phyloP scores from a whole-genome alignment of 2,797 vertebrate genomes.

The Manis pentadactyla region DNA sequence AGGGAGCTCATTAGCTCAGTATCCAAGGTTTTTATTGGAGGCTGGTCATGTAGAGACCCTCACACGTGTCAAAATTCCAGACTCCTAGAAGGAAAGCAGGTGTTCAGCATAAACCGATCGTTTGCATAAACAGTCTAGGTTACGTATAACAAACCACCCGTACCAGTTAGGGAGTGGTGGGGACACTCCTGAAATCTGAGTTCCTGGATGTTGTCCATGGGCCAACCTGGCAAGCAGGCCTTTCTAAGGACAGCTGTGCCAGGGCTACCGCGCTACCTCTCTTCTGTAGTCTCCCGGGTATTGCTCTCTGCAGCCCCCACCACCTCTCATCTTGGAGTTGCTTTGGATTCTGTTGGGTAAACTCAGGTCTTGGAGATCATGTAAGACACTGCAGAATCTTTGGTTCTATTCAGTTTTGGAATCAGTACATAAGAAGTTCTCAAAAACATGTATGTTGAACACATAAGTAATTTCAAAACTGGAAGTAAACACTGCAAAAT shows the following conservation, averaged over 20 bases:
- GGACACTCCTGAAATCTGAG: neutral
- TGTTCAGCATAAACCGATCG: neutral
- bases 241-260: neutral
- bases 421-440: neutral
- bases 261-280: neutral
- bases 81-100: neutral
- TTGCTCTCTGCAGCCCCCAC: neutral
- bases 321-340: neutral
- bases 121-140: neutral
- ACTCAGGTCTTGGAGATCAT: neutral
- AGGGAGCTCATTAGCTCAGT: neutral
- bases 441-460: neutral
- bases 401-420: neutral
- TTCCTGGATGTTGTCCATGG: neutral
- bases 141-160: neutral
- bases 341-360: neutral
- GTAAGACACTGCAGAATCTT: neutral
- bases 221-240: neutral
- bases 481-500: conserved; percentile 19
- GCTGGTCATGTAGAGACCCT: neutral
- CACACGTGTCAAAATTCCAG: neutral
- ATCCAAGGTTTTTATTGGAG: neutral
- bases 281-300: neutral
- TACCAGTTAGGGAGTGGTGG: neutral
- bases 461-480: neutral